A percentile compares a stretch with the other conserved stretches of the same genome.
Evolutionary conservation across 2,888 invertebrate species (phyloP).

Genomic region (Petrolisthes cinctipes): DNA sequence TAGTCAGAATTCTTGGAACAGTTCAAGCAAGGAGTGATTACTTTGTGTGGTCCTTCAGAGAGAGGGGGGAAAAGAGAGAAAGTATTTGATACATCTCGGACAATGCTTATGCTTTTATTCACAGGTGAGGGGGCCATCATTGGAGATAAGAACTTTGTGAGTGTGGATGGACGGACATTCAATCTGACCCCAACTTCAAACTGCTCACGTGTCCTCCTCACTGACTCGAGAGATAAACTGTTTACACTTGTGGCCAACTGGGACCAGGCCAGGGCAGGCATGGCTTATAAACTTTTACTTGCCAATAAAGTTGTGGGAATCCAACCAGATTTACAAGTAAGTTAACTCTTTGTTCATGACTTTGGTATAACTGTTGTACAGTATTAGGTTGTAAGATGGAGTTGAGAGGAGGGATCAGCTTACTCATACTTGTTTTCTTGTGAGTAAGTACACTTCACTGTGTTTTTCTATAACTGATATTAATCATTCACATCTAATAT

Average conservation of each 20-base stretch:
- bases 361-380: not conserved
- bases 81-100: too few relatives aligned
- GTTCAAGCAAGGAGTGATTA: too few relatives aligned
- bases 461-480: too few relatives aligned
- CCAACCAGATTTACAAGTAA: conserved; percentile 31
- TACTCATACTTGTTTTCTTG: too few relatives aligned
- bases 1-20: too few relatives aligned
- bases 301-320: conserved; percentile 20
- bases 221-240: conserved; percentile 25
- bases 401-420: too few relatives aligned
- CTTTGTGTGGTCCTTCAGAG: too few relatives aligned
- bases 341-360: not conserved
- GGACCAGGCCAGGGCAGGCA: not conserved
- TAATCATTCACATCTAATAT: too few relatives aligned
- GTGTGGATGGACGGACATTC: conserved; percentile 40
- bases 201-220: conserved; percentile 28
- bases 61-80: too few relatives aligned
- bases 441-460: too few relatives aligned
- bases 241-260: conserved; percentile 36
- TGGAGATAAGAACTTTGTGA: conserved; percentile 38
- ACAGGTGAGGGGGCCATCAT: conserved; percentile 45
- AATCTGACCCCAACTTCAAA: conserved; percentile 22
- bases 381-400: too few relatives aligned
- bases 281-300: conserved; percentile 24
- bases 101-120: too few relatives aligned